phyloP scores from a whole-genome alignment of 2,113 vertebrate genomes.

The Anolis carolinensis region DNA sequence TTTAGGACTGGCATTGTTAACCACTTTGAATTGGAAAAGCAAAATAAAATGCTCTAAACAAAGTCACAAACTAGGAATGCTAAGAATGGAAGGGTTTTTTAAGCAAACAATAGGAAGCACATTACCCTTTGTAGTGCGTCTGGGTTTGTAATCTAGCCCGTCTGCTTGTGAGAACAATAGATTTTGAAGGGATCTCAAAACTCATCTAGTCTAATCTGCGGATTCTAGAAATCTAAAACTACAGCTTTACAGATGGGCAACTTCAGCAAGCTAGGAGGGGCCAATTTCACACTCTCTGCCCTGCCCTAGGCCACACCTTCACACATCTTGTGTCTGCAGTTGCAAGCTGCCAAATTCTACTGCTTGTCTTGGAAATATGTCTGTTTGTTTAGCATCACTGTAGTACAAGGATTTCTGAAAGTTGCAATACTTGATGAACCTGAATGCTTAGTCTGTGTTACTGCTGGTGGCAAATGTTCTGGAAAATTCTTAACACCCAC shows the following conservation, averaged over 20 bases:
- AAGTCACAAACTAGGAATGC: background rate
- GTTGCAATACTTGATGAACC: slow-evolving; percentile 3
- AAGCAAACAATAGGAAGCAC: background rate
- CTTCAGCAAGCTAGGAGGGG: background rate
- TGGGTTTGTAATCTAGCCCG: background rate
- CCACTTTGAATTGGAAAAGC: background rate
- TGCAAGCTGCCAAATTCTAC: background rate
- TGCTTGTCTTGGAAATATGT: background rate
- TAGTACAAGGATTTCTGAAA: background rate
- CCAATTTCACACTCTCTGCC: background rate
- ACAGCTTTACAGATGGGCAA: background rate
- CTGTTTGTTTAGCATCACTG: background rate
- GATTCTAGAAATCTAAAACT: background rate
- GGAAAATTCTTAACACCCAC: background rate
- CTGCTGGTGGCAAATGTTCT: background rate
- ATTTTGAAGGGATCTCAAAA: background rate
- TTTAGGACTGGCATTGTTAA: background rate
- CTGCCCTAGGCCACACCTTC: background rate
- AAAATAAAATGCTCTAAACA: background rate
- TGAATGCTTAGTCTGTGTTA: background rate
- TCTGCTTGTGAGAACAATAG: background rate
- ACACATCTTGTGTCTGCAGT: background rate
- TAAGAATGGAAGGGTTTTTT: background rate
- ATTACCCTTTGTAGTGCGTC: background rate
- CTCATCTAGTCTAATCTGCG: background rate